phyloP scores from a whole-genome alignment of 1,140 invertebrate genomes.

The Dryas iulia region DNA sequence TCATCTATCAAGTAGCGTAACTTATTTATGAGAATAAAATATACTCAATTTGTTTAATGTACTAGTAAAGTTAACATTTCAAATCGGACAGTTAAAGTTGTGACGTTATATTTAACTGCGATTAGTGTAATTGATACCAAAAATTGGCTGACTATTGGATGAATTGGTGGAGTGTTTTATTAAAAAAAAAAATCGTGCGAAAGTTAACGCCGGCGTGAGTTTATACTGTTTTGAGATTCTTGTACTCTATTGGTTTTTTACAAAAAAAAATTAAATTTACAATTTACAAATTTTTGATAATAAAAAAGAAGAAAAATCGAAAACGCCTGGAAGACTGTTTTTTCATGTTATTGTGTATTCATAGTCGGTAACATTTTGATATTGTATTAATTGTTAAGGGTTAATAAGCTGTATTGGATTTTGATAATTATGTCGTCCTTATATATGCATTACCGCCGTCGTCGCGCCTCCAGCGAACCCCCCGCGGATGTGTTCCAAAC shows the following conservation, averaged over 20 bases:
- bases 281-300: conserved; percentile 76
- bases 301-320: conserved; percentile 40
- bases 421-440: conserved; percentile 29
- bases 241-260: conserved; percentile 59
- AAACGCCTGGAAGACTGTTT: conserved; percentile 74
- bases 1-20: conserved; percentile 25
- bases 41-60: conserved; percentile 17
- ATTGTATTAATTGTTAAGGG: conserved; percentile 68
- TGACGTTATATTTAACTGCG: conserved; percentile 28
- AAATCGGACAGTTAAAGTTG: conserved; percentile 26
- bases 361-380: conserved; percentile 77
- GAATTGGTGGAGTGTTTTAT: conserved; percentile 28
- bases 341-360: conserved; percentile 67
- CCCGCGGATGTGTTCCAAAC: conserved; percentile 4
- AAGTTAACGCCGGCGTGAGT: conserved; percentile 27
- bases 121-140: conserved; percentile 54
- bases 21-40: conserved; percentile 30
- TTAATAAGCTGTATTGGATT: conserved; percentile 49
- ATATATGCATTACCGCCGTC: conserved; percentile 22
- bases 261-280: conserved; percentile 60
- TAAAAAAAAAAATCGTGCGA: conserved; percentile 4
- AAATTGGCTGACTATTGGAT: conserved; percentile 53
- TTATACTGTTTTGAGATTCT: conserved; percentile 62
- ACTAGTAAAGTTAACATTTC: conserved; percentile 10
- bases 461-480: conserved; percentile 32